Percentiles rank a stretch among this genome's conserved stretches.
Conservation (phyloP, 2,888 invertebrate species). For the Sepiola atlantica region DNA sequence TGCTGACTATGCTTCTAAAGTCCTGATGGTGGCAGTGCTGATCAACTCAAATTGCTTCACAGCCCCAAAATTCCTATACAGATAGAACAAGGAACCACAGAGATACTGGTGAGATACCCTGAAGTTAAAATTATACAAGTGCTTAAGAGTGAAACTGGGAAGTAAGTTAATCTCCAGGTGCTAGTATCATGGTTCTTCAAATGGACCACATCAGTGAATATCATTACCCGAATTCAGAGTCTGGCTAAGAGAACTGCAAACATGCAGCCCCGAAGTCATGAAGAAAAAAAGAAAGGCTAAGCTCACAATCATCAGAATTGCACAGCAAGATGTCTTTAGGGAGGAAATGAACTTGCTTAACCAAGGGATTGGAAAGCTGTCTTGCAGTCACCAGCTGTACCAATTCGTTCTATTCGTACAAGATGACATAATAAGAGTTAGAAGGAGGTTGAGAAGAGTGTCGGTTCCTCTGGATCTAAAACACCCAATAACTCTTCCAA, state of each 20-base stretch:
- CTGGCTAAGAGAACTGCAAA: background rate
- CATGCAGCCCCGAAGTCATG: background rate
- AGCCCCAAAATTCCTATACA: too few species aligned
- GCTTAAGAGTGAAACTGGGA: too few species aligned
- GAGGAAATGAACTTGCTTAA: background rate
- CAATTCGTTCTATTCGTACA: background rate
- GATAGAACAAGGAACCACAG: too few species aligned
- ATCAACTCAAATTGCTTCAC: too few species aligned
- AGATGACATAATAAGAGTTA: background rate
- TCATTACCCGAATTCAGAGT: background rate
- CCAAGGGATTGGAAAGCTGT: background rate
- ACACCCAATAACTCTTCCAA: conserved; percentile 57
- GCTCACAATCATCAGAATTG: background rate
- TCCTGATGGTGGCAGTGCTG: too few species aligned
- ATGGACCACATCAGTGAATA: background rate
- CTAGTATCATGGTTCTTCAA: background rate
- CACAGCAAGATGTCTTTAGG: background rate
- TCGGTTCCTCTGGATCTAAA: conserved; percentile 48
- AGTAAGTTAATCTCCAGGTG: background rate
- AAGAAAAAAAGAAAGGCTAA: background rate
- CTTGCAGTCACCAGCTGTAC: background rate
- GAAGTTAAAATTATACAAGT: too few species aligned
- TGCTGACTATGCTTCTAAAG: too few species aligned
- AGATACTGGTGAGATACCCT: too few species aligned
- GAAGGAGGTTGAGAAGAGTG: background rate